Evolutionary conservation across 2,113 vertebrate species (phyloP).

Genomic region (Guaruba guarouba): DNA sequence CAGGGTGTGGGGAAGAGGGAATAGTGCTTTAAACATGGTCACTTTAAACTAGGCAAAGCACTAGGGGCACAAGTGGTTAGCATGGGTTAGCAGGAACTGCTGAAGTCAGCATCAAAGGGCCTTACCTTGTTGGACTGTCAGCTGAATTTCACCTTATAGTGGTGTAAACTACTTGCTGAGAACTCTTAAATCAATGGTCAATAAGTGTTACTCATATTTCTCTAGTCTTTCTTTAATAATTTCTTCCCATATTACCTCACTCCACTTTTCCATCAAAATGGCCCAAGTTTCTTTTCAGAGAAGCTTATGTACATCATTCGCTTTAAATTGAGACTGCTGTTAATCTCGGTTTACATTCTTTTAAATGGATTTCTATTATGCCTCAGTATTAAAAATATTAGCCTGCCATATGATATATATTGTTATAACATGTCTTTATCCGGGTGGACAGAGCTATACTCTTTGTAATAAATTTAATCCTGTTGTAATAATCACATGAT

Average conservation of each 20-base stretch:
- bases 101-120: background rate
- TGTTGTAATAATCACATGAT: background rate
- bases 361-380: background rate
- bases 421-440: background rate
- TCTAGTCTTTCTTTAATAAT: background rate
- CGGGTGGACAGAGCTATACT: background rate
- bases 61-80: background rate
- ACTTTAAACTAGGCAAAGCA: background rate
- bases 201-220: background rate
- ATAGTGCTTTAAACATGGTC: background rate
- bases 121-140: background rate
- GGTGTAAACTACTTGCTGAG: background rate
- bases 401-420: background rate
- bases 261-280: background rate
- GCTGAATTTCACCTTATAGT: background rate
- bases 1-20: rapidly evolving
- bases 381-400: background rate
- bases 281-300: background rate
- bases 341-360: background rate
- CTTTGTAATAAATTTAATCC: background rate
- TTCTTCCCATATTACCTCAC: background rate
- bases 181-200: background rate
- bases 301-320: background rate
- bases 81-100: background rate
- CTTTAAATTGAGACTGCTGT: background rate